phyloP scores from a whole-genome alignment of 2,888 invertebrate species.

The Aleiodes leptofemur region DNA sequence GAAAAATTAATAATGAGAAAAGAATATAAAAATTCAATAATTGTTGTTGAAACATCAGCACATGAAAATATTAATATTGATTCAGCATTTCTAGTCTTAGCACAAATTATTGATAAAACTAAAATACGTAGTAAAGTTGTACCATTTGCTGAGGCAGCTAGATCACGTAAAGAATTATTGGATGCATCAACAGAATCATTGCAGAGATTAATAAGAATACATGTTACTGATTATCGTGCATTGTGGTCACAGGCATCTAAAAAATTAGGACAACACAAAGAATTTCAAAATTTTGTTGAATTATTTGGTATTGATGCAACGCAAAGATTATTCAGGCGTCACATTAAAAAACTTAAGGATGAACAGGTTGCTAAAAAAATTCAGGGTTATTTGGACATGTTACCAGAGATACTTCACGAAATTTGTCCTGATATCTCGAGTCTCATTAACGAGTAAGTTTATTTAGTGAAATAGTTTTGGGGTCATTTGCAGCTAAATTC shows the following conservation, averaged over 20 bases:
- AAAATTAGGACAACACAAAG: constrained; percentile 90
- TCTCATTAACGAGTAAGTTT: constrained; percentile 72
- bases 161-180: constrained; percentile 89
- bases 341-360: constrained; percentile 88
- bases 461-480: neutral
- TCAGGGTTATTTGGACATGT: constrained; percentile 85
- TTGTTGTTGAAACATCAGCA: constrained; percentile 95
- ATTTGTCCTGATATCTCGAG: constrained; percentile 84
- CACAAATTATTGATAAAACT: constrained; percentile 94
- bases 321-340: constrained; percentile 85
- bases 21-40: constrained; percentile 93
- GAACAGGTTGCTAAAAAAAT: constrained; percentile 87
- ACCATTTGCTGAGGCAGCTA: constrained; percentile 89
- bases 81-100: constrained; percentile 90
- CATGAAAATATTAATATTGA: constrained; percentile 98
- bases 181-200: constrained; percentile 95
- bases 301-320: constrained; percentile 92
- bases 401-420: constrained; percentile 86
- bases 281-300: constrained; percentile 92
- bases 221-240: constrained; percentile 88
- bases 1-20: constrained; percentile 92
- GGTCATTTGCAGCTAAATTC: neutral
- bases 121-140: constrained; percentile 86
- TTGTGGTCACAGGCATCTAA: constrained; percentile 92
- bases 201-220: constrained; percentile 88